These are phyloP conservation scores for Sycon ciliatum DNA, from an alignment of 37 sponge, comb jelly and placozoan species.

Conservation along the genomic window DNA sequence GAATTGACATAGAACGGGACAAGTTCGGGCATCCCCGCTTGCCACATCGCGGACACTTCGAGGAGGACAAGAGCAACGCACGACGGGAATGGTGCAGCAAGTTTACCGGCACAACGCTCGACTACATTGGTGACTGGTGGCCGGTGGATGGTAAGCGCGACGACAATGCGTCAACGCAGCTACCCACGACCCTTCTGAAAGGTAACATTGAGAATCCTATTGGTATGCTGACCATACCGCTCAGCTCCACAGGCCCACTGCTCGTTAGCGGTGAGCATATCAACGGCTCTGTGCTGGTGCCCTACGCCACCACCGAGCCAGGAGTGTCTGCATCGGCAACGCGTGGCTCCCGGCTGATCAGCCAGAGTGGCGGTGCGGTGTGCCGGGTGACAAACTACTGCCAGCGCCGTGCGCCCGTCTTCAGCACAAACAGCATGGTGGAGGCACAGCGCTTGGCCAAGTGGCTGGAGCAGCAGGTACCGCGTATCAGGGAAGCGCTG, in stretches of 20 bases:
- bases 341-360: constrained; percentile 51
- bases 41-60: constrained; percentile 57
- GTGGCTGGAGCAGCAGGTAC: constrained; percentile 40
- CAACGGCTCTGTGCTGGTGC: constrained; percentile 46
- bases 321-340: constrained; percentile 67
- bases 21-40: constrained; percentile 58
- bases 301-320: constrained; percentile 68
- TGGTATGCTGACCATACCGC: constrained; percentile 55
- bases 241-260: constrained; percentile 53
- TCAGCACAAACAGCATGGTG: constrained; percentile 12
- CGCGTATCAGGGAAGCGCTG: no score
- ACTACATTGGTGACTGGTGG: constrained; percentile 63
- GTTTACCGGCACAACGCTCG: constrained; percentile 36
- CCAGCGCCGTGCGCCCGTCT: constrained; percentile 40
- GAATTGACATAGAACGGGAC: no score
- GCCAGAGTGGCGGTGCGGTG: constrained; percentile 49
- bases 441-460: constrained; percentile 34
- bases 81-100: constrained; percentile 53
- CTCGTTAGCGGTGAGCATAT: constrained; percentile 44
- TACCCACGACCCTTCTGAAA: constrained; percentile 49
- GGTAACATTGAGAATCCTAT: constrained; percentile 69
- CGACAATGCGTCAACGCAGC: constrained; percentile 38
- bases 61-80: constrained; percentile 30
- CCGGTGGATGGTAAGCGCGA: constrained; percentile 28
- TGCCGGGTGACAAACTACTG: constrained; percentile 15